Evolutionary conservation across 2,888 invertebrate species (phyloP), one percentile per base, ranked within the genome.

Genomic region (Dione juno): DNA sequence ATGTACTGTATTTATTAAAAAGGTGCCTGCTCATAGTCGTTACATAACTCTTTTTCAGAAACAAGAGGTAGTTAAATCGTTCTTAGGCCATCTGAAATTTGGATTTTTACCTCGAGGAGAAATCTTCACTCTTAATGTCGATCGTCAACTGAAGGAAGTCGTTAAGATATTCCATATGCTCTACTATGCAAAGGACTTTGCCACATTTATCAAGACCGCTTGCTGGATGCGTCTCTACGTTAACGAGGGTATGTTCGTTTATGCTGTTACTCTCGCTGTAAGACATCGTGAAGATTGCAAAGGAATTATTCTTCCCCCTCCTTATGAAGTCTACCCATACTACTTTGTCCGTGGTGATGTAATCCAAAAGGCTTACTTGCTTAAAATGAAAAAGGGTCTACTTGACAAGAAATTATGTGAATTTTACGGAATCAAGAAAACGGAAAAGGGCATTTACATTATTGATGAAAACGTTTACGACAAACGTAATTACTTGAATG

Each of bases 381-480:
- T 94, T 68, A 94, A 94, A 77, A 92, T 92, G 92, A 93, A 87
- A 80, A 90, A 78, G 72, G 93, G 90, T 16, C 82, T 92, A 16
- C 78, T 90, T 16, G 93, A 93, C 73, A 75, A 81, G 68, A 94
- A 94, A 80, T 87, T 94, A 64, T 90, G 91, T 72, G 93, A 94
- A 75, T 89, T 93, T 76, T 90, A 90, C 71, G 94, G 93, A 59
- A 92, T 94, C 73, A 91, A 88, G 75, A 91, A 85, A 69, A 90
- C 89, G 3, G 90, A 90, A 71, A 90, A 94, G 53, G 88, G 94
- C 65, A 87, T 93, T 6, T 94, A 94, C 79, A 93, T 95, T n/a
- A 94, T 96, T 71, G 94, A 95, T 70, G 94, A 95, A 52, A 96
- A 96, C 84, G 93, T 95, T 78, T 95, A 94, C 69, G 95, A 94